Base-by-base conservation (phyloP, 1,140 invertebrate species). In the Camponotus pennsylvanicus region DNA sequence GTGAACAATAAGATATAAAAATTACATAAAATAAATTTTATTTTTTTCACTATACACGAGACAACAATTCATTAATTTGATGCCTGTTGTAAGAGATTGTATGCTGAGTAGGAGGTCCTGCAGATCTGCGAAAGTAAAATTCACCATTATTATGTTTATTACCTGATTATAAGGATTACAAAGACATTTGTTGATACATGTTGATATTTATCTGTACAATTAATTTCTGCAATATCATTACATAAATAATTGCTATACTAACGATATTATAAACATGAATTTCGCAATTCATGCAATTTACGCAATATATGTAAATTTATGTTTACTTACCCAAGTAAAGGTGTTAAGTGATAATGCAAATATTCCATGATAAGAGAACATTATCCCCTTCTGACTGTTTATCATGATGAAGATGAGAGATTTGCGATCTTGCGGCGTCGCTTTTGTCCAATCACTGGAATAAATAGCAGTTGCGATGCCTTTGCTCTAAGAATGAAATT, bases 281-380 rank as follows among this genome's bases (percentile, higher is more conserved):
- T 8, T 40, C 4, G 11, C 6, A 8, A 40, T 27, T 5, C n/a
- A 34, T 7, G 6, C 15, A 15, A 18, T 49, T 49, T 49, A 49
- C 3, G 49, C 13, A 18, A 37, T 52, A 8, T n/a, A 45, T 13
- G n/a, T n/a, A 45, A n/a, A 77, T 61, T 80, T 27, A 55, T 70
- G 5, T 66, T 76, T 42, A 32, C 66, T 86, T 27, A 86, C 66
- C 77, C 55, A 86, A 18, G 55, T 86, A 64, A 86, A 80, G 27
- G 52, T 80, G 15, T 86, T 34, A 4, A 86, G 42, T 63, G 59
- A 55, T 34, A 71, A 45, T 8, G 64, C 11, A 61, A 86, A 86
- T 5, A 64, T 13, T 11, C 55, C 18, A 6, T 86, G 55, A 71
- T 80, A 86, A 2, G 55, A 80, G 0, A 86, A 21, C 8, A 52